Conservation (phyloP, 35 echinoderm and acorn worm genomes). For the Stichopus chloronotus region DNA sequence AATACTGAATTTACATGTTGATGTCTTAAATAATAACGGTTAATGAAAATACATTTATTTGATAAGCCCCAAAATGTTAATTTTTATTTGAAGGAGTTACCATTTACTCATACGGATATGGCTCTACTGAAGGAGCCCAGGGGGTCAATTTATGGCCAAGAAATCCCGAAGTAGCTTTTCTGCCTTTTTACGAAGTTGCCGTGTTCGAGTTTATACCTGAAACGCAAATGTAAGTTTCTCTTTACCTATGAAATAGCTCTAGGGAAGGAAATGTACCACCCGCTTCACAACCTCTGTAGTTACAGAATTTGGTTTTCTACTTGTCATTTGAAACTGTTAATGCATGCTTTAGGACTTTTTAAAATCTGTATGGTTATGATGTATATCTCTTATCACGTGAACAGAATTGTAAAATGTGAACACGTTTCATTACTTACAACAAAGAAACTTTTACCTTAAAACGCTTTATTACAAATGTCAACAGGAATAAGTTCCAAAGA, state of each 20-base stretch:
- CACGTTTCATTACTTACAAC: no score
- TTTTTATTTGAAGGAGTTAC: not conserved
- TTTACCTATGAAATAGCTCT: not conserved
- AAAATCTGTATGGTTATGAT: no score
- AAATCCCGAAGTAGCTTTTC: not conserved
- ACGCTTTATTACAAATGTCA: no score
- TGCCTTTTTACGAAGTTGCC: not conserved
- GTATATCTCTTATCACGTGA: no score
- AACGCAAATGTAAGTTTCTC: not conserved
- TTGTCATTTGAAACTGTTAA: no score
- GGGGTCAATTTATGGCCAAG: constrained; percentile 14
- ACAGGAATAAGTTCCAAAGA: no score
- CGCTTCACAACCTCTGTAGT: no score
- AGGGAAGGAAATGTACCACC: no score
- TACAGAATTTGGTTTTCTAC: no score
- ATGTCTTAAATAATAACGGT: not conserved
- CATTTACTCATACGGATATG: constrained; percentile 7
- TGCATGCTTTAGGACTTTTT: no score
- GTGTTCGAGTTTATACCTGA: constrained; percentile 14
- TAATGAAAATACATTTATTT: not conserved
- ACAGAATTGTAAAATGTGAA: no score
- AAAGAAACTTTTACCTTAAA: no score
- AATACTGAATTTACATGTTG: not conserved
- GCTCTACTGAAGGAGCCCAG: not conserved
- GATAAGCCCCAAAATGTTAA: not conserved